Evolutionary conservation across 2,888 invertebrate species (phyloP).

Genomic region (Epistrophe eligans): DNA sequence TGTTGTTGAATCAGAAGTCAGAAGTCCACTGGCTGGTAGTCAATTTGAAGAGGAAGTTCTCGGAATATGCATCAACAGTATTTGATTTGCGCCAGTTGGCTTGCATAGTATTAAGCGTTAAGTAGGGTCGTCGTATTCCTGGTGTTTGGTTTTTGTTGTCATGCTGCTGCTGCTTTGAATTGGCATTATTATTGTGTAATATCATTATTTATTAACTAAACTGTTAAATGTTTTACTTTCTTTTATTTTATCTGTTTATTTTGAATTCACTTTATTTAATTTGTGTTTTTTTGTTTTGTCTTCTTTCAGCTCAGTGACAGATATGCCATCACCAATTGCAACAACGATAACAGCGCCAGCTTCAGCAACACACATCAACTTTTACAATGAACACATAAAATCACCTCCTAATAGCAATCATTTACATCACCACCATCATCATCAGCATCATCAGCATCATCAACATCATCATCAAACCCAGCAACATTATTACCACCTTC

Average conservation of each 20-base stretch:
- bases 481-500: constrained; percentile 80
- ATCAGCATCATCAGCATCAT: constrained; percentile 72
- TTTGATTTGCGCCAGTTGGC: constrained; percentile 71
- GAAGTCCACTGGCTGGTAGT: constrained; percentile 33
- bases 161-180: not conserved
- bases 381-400: constrained; percentile 77
- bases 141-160: constrained; percentile 8
- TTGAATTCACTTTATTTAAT: not conserved
- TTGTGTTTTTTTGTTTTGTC: not conserved
- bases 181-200: constrained; percentile 51
- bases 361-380: constrained; percentile 77
- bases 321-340: constrained; percentile 73
- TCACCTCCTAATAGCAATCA: constrained; percentile 81
- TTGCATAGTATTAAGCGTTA: constrained; percentile 60
- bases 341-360: constrained; percentile 75
- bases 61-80: constrained; percentile 52
- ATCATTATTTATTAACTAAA: not conserved
- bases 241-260: not conserved
- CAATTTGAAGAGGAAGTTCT: constrained; percentile 65
- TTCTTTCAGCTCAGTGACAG: constrained; percentile 66
- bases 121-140: constrained; percentile 37
- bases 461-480: constrained; percentile 76
- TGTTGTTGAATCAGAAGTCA: constrained; percentile 31
- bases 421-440: constrained; percentile 82
- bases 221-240: not conserved